A percentile compares a stretch with the other conserved stretches of the same genome.
Evolutionary conservation across 2,797 vertebrate genomes (phyloP).

Genomic region (Tinamus major): DNA sequence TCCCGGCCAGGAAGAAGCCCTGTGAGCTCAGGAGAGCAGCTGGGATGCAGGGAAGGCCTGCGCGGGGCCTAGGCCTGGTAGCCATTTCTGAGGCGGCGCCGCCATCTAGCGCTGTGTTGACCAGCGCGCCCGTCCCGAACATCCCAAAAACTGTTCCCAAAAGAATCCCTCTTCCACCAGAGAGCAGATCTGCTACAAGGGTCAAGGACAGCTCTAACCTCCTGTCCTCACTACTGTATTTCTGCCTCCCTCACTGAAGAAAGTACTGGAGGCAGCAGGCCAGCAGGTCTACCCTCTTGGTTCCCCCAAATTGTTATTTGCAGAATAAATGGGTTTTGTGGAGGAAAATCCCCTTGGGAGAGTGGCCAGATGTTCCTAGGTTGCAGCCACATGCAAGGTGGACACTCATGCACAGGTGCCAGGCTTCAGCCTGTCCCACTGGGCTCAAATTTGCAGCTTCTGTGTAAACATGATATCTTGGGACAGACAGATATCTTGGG

Average conservation of each 20-base stretch:
- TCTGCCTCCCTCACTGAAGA: background rate
- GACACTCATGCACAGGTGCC: background rate
- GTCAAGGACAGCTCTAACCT: background rate
- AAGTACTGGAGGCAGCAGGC: background rate
- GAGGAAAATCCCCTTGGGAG: constrained; percentile 67
- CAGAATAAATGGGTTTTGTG: constrained; percentile 17
- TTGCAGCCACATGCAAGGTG: background rate
- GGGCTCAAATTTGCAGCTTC: constrained; percentile 61
- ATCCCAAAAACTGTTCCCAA: background rate
- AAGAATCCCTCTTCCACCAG: background rate
- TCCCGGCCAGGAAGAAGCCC: too few species aligned
- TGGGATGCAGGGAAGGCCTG: too few species aligned
- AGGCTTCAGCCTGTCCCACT: constrained; percentile 41
- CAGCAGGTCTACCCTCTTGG: background rate
- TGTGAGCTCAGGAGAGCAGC: too few species aligned
- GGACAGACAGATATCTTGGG: background rate
- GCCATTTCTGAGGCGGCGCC: constrained; percentile 11
- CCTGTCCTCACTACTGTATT: background rate
- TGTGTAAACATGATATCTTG: background rate
- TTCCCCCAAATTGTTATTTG: background rate
- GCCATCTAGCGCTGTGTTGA: constrained; percentile 38
- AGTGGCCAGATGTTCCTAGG: constrained; percentile 65
- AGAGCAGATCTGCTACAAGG: too few species aligned
- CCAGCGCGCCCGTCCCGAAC: too few species aligned
- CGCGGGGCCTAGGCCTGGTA: accelerated